Base-by-base conservation (phyloP, 2,797 vertebrate genomes). In the Falco rusticolus region DNA sequence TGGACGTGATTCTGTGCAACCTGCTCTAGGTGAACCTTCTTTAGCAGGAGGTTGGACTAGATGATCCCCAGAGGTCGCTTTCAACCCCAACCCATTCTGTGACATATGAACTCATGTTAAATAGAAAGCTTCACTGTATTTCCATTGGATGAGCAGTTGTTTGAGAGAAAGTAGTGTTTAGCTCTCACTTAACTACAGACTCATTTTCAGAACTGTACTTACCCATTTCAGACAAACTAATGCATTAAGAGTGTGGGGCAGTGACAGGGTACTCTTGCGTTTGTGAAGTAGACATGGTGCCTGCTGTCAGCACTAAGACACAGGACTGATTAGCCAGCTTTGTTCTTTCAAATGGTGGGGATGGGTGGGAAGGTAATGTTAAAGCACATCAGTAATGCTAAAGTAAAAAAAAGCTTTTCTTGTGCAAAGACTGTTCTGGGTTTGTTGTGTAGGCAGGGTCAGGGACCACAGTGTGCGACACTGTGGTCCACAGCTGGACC, bases 181-280 rank as follows among this genome's bases (percentile, higher is more conserved):
- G 26, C 8, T 89, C 3, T 1, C 21, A 4, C 43, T 77, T 69
- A 77, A 66, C 14, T 77, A 12, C 33, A 85, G 60, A 37, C 28
- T 8, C 10, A 0, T 69, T 90, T 83, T 94, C 51, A 77, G 69
- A 86, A 11, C 8, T 69, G 1, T 71, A 6, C 16, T 71, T 48
- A 11, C 0, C 6, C 9, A 15, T 80, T 50, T 70, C 41, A 68
- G 43, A 7, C 83, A 53, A 64, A n/a, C n/a, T 53, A 43, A 10
- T 0, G 2, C 5, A 3, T 33, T 22, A 59, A 59, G 7, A 59
- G 7, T 21, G 7, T n/a, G 31, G 34, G 20, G 9, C 28, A 68
- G n/a, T 50, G n/a, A 13, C 6, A 33, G 33, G 48, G 13, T 57
- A 29, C 16, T 88, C 33, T 28, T 87, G 19, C 25, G 87, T 77